Evolutionary conservation across 2,113 vertebrate genomes (phyloP).

Genomic region (Neogale vison): DNA sequence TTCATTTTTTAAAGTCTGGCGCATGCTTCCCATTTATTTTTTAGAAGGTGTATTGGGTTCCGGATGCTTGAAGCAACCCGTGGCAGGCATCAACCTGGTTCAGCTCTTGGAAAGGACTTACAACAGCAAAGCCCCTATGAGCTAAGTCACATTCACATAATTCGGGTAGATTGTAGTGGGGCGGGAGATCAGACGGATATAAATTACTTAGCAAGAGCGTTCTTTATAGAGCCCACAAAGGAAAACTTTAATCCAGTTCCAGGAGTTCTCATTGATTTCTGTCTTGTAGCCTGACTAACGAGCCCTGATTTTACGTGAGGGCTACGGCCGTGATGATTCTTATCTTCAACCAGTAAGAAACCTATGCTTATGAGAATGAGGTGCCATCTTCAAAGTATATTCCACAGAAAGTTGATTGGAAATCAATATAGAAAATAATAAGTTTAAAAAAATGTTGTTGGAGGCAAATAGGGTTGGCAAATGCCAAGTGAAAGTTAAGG

Average conservation of each 20-base stretch:
- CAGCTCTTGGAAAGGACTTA: background rate
- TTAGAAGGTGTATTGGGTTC: conserved; percentile 21
- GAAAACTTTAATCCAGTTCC: background rate
- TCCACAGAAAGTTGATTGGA: background rate
- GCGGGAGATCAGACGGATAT: background rate
- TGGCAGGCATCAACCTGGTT: background rate
- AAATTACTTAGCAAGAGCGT: background rate
- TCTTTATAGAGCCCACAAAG: background rate
- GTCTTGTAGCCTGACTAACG: background rate
- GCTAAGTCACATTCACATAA: background rate
- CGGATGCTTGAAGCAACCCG: background rate
- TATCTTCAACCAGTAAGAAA: background rate
- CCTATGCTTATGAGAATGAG: background rate
- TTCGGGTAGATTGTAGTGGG: background rate
- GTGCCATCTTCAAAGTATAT: background rate
- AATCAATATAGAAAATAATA: conserved; percentile 14
- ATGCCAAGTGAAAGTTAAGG: background rate
- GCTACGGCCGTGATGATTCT: background rate
- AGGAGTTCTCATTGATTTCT: background rate
- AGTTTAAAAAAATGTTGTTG: background rate
- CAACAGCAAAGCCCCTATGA: conserved; percentile 1
- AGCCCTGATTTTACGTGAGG: background rate
- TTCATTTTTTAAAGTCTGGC: conserved; percentile 48
- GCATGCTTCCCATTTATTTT: background rate
- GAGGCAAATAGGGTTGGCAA: background rate